Conservation (phyloP, 2,113 vertebrate genomes). For the Cyanoderma ruficeps region DNA sequence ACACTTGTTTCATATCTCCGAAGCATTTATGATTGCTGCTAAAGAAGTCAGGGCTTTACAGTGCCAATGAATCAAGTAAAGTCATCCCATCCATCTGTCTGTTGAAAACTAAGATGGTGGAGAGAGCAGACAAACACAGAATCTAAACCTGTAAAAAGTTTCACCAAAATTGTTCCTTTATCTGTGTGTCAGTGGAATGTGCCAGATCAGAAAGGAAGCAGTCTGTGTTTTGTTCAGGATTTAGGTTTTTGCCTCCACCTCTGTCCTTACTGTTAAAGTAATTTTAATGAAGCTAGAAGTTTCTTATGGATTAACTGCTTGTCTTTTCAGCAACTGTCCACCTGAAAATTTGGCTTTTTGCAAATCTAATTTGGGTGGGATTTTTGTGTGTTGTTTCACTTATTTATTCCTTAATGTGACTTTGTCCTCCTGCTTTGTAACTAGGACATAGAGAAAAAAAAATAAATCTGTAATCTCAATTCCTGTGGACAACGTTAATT, state of each 20-base stretch:
- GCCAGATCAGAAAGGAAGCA: background rate
- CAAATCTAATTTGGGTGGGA: background rate
- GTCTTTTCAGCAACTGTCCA: background rate
- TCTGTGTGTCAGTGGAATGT: background rate
- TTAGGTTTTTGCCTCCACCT: background rate
- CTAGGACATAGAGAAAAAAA: background rate
- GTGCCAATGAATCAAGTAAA: constrained; percentile 55
- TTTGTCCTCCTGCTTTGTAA: background rate
- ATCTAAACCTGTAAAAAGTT: background rate
- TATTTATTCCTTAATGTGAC: background rate
- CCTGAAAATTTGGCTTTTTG: background rate
- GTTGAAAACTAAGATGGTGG: constrained; percentile 49
- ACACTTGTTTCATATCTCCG: constrained; percentile 70
- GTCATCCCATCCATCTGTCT: constrained; percentile 63
- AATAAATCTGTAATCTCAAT: background rate
- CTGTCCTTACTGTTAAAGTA: background rate
- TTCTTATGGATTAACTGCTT: background rate
- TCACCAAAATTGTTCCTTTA: background rate
- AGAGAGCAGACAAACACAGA: constrained; percentile 37
- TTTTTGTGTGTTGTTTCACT: background rate
- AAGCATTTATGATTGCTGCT: constrained; percentile 75
- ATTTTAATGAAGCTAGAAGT: background rate
- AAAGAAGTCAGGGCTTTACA: constrained; percentile 64
- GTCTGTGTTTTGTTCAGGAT: background rate
- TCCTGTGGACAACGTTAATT: background rate